Evolutionary conservation across 2,797 vertebrate species (phyloP), one percentile per base, ranked within the genome.

Genomic region (Cynodonichthys magdalenae): DNA sequence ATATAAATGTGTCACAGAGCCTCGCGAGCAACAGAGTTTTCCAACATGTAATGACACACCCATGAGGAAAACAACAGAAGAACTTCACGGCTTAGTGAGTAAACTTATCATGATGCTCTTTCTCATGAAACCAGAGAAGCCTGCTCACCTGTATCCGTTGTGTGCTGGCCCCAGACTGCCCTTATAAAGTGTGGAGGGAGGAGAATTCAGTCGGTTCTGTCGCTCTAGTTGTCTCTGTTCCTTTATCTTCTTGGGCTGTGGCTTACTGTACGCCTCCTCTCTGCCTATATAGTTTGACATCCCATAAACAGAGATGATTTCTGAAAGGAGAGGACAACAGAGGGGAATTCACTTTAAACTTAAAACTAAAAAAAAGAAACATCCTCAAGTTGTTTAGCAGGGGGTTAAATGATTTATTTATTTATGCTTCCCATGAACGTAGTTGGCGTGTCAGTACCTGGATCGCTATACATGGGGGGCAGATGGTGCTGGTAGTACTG

Each of bases 401-500:
- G 24, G 24, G 24, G 24, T 24, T 24, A 24, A 3, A 24, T 24
- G 24, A 24, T 24, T 24, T 3, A 24, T 24, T 24, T 24, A 24
- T n/a, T n/a, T n/a, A n/a, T n/a, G n/a, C n/a, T n/a, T n/a, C n/a
- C n/a, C n/a, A n/a, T n/a, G n/a, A n/a, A n/a, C n/a, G n/a, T 46
- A 18, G 46, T 56, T 54, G 39, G 54, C 8, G 2, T 12, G 53
- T 48, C 59, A 18, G 49, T 92, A 99, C 96, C 97, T 96, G 84
- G 89, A 66, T 98, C 97, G 47, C 95, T 92, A 3, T 97, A 99
- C 89, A 98, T 95, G 5, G 93, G 96, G 53, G 95, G 96, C 54
- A 98, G 95, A 86, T 96, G 97, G 88, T 96, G 97, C 85, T 97
- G 97, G 68, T 95, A 95, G 80, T 96, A 98, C 73, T 97, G 97